Percentiles rank a stretch among this genome's conserved stretches.
Conservation (phyloP, 2,888 invertebrate species). For the Nomada goodeniana region DNA sequence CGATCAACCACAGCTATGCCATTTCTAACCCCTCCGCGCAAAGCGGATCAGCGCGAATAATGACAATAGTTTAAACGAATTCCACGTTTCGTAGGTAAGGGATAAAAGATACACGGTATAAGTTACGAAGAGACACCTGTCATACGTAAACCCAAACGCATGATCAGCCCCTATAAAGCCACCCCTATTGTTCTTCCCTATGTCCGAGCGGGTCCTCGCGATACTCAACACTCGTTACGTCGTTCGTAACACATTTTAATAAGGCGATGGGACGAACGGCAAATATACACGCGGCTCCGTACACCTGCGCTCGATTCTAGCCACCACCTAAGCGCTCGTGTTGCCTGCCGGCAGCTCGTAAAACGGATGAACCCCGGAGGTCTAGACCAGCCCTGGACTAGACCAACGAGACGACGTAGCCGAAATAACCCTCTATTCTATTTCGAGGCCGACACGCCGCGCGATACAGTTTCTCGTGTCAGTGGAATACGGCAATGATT, state of each 20-base stretch:
- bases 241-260: conserved; percentile 62
- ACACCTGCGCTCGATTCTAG: conserved; percentile 66
- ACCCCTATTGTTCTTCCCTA: conserved; percentile 7
- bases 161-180: background rate
- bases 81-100: background rate
- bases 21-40: background rate
- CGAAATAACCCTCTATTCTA: conserved; percentile 80
- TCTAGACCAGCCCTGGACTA: conserved; percentile 81
- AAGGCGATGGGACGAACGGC: conserved; percentile 53
- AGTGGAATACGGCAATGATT: conserved; percentile 67
- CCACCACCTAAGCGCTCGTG: conserved; percentile 57
- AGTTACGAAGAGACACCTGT: conserved; percentile 4
- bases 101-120: background rate
- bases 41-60: background rate
- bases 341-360: conserved; percentile 73
- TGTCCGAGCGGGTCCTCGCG: conserved; percentile 3
- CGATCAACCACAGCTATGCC: background rate
- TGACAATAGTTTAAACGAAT: background rate
- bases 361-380: conserved; percentile 76
- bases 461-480: conserved; percentile 70
- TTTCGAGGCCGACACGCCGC: conserved; percentile 76
- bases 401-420: conserved; percentile 78
- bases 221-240: conserved; percentile 40
- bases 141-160: background rate
- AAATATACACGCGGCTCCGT: conserved; percentile 54